Evolutionary conservation across 64 coral and sea anemone species (phyloP).

Genomic region (Acropora tenuis): DNA sequence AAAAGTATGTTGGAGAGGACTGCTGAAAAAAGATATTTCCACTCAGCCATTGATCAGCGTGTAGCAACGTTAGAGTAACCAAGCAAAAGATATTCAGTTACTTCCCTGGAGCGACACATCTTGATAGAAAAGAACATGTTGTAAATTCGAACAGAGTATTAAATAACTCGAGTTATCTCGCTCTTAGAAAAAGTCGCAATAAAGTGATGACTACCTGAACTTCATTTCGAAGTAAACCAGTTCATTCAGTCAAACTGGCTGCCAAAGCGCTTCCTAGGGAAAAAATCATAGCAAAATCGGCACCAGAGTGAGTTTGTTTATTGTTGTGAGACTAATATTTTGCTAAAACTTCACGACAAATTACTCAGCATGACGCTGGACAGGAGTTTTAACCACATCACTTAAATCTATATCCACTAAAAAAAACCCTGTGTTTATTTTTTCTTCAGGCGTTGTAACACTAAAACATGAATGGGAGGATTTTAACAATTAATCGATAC

Average conservation of each 20-base stretch:
- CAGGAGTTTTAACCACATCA: too few species aligned
- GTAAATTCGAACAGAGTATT: background rate
- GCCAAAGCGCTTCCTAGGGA: background rate
- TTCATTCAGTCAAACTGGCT: too few species aligned
- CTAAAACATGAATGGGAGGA: background rate
- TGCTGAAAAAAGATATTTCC: background rate
- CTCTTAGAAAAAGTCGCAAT: background rate
- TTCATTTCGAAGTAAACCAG: too few species aligned
- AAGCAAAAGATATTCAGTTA: background rate
- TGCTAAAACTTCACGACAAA: background rate
- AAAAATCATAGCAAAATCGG: background rate
- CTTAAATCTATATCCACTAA: background rate
- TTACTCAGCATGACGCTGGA: background rate
- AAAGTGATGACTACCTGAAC: too few species aligned
- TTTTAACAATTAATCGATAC: background rate
- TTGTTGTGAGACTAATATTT: background rate
- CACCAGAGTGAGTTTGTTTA: background rate
- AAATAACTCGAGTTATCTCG: background rate
- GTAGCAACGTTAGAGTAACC: background rate
- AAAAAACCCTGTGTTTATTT: background rate
- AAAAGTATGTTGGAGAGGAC: background rate
- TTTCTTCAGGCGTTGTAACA: background rate
- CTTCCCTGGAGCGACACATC: background rate
- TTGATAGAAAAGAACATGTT: background rate
- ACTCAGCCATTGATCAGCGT: background rate